Base-by-base conservation (phyloP, 2,113 vertebrate genomes). In the Podarcis muralis region DNA sequence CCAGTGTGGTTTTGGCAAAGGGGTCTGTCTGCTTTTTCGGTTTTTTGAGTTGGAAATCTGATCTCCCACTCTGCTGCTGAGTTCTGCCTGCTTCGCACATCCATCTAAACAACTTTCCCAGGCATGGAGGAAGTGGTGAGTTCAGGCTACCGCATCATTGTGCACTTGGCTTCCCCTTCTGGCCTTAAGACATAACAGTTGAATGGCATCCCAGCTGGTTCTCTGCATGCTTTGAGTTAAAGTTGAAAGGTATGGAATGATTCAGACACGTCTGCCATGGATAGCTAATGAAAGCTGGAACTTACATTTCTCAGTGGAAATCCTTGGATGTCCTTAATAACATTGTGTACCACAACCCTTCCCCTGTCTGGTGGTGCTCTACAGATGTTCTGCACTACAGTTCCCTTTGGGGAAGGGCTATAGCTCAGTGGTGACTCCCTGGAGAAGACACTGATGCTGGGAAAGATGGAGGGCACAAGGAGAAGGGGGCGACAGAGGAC, bases 281-380 rank as follows among this genome's bases (percentile, higher is more conserved):
- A 8, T 75, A 27, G 35, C 25, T 62, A 18, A 11, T 75, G 69
- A 59, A 87, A 59, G 16, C 27, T 43, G 32, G 32, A 23, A 75
- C 27, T 40, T 74, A 32, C n/a, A 71, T 65, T 77, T 83, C 30
- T 92, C 66, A 89, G 89, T 91, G 57, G 89, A 30, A 30, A 85
- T 78, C 11, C 83, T 88, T 59, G 81, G 85, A 40, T 88, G 11
- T 69, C 86, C 88, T 93, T 92, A 89, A 88, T 93, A 93, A 87
- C 71, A 20, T 62, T 20, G 18, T 62, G 18, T 62, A 62, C 16
- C 18, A 20, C 59, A 62, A 20, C 2, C 59, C 59, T 62, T 62
- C 59, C 59, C 16, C 13, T 62, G 59, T 53, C 48, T 18, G 59
- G 15, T 20, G 59, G 59, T 62, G 1, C 59, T 62, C 59, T 62